Base-by-base conservation (phyloP, 2,113 vertebrate species). In the Parus major region DNA sequence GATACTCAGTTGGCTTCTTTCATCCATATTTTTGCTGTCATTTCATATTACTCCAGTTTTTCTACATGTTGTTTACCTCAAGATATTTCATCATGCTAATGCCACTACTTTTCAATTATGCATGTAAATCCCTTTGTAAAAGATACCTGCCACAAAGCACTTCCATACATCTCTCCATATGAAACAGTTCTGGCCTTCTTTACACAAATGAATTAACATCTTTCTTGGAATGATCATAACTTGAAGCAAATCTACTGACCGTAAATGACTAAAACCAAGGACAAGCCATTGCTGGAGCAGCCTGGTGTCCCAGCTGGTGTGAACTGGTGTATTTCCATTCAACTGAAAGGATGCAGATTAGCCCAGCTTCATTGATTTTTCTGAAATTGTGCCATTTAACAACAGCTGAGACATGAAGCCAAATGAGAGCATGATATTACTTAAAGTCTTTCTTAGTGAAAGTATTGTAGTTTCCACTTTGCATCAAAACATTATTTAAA, bases 311-410 rank as follows among this genome's bases (percentile, higher is more conserved):
- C 73, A 90, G 84, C 75, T 92, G 42, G 78, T 88, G 20, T 90
- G 24, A 91, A 66, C 42, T 80, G 66, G 35, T 77, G 31, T 29
- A 56, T 63, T 77, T 92, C 60, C 39, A 73, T 29, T 85, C 50
- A 65, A 31, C 66, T 85, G 84, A 82, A 88, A 93, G 57, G 42
- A 77, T 52, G 36, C 10, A 91, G 42, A 90, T 94, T 88, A 95
- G 35, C 23, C 13, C 66, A 86, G 84, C 55, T 92, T 94, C 78
- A 66, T 41, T 82, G 59, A 95, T 80, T 93, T 90, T 91, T 15
- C n/a, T 85, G 75, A 90, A 93, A 86, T 49, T 41, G 44, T 81
- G 76, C 39, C 76, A 77, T 83, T 63, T 80, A 92, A 63, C 36
- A 80, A 77, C 59, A 96, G 29, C 50, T 90, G 66, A 94, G 29